A percentile compares a stretch with the other conserved stretches of the same genome.
Conservation (phyloP, 1,140 invertebrate genomes). For the Cheumatopsyche charites region DNA sequence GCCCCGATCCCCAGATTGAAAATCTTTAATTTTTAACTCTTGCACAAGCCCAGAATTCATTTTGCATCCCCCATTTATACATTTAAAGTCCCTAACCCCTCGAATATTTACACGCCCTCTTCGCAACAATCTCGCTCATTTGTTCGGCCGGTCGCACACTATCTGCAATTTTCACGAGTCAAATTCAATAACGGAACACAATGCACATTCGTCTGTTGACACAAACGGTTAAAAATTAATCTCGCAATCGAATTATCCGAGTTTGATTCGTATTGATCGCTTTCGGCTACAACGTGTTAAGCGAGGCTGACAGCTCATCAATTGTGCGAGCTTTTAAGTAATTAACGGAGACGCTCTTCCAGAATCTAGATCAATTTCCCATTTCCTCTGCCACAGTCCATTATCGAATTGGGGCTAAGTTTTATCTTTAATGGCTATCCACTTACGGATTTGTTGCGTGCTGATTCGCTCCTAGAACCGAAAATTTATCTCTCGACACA, state of each 20-base stretch:
- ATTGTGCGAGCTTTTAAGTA: slow-evolving; percentile 20
- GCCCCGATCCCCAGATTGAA: no score
- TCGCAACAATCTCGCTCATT: slow-evolving; percentile 30
- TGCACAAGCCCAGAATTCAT: background rate
- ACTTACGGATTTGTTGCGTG: background rate
- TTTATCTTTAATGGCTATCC: slow-evolving; percentile 18
- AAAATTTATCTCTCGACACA: no score
- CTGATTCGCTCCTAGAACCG: no score
- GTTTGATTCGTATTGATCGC: background rate
- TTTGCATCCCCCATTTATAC: slow-evolving; percentile 6
- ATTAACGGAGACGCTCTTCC: slow-evolving; percentile 22
- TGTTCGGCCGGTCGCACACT: slow-evolving; percentile 14
- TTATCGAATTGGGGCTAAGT: slow-evolving; percentile 8
- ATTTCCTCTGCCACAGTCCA: slow-evolving; percentile 16
- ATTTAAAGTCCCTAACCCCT: slow-evolving; percentile 2
- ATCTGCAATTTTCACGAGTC: background rate
- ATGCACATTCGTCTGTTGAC: background rate
- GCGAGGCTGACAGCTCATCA: slow-evolving; percentile 14
- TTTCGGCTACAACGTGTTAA: background rate
- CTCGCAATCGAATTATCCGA: background rate
- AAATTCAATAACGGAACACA: slow-evolving; percentile 20
- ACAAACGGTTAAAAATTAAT: slow-evolving; percentile 13
- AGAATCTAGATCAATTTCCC: slow-evolving; percentile 24
- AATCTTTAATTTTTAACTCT: no score
- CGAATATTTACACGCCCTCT: background rate